These are phyloP conservation scores for Kryphioiulus occultus DNA, from an alignment of 2,888 invertebrate genomes.

Conservation along the genomic window DNA sequence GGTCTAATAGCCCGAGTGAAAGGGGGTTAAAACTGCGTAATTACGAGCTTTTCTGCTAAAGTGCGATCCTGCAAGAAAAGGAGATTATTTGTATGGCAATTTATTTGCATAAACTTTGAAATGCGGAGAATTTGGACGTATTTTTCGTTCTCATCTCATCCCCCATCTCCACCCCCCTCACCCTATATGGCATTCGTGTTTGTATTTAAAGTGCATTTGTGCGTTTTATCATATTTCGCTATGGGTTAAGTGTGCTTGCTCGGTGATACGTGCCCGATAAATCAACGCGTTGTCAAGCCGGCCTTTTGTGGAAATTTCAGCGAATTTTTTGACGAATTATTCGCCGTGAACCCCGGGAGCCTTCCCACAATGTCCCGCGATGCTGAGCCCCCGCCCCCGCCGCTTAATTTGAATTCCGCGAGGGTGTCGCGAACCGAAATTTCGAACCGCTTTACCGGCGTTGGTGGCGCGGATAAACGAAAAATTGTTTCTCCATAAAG, in stretches of 20 bases:
- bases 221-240: slow-evolving; percentile 19
- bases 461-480: too few species aligned
- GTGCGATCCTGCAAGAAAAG: slow-evolving; percentile 8
- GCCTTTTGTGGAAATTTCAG: background rate
- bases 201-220: background rate
- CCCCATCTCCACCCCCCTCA: background rate
- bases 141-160: background rate
- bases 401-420: background rate
- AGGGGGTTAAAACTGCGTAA: slow-evolving; percentile 32
- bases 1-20: background rate
- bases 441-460: background rate
- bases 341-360: too few species aligned
- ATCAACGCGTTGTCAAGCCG: background rate
- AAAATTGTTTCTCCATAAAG: background rate
- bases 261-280: background rate
- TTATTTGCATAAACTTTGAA: slow-evolving; percentile 35
- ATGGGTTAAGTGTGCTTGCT: background rate
- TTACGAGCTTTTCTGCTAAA: slow-evolving; percentile 20
- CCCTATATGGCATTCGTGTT: background rate
- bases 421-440: background rate
- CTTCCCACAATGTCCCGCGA: too few species aligned
- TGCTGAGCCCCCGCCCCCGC: background rate
- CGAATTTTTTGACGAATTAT: background rate
- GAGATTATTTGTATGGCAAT: slow-evolving; percentile 20
- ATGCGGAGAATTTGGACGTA: background rate